Base-by-base conservation (phyloP, 92 coral and sea anemone species). In the Epizoanthus illoricatus region DNA sequence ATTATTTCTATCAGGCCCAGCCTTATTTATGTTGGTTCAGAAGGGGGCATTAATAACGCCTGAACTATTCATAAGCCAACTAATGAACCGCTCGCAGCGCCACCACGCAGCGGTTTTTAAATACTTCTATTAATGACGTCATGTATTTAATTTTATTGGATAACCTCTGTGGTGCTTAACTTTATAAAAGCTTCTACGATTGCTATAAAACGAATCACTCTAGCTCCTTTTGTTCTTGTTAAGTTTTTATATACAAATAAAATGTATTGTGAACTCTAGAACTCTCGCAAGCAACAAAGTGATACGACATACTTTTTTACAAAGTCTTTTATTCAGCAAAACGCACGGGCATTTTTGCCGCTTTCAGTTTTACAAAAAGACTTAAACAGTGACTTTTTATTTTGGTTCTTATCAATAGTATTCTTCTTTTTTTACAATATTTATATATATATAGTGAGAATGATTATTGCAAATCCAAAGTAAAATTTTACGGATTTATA, bases 71-170 rank as follows among this genome's bases (percentile, higher is more conserved):
- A 78, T 78, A 63, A 64, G 42, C 18, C 5, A 24, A 24, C 54
- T 78, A 42, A 78, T 63, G 71, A 62, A 19, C 59, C 59, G n/a
- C 82, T 21, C 23, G 72, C 42, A 19, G 82, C 8, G 71, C 47
- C 56, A 6, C 33, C 6, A n/a, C 9, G 61, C 18, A 43, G 82
- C 28, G 82, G 16, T 16, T 78, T 78, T 78, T 78, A 13, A 62
- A 76, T 19, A 41, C 60, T 63, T 4, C 54, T 16, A n/a, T n/a
- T n/a, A 78, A 28, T 78, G 82, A 78, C 82, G 82, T 78, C 82
- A 63, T 15, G 40, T 36, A n/a, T 63, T 39, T 20, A 4, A 21
- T 10, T 76, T 76, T 19, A 42, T 76, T 62, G 81, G 11, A 36
- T 8, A 61, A 6, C 69, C 67, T 76, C 40, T 61, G 56, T 21